Conservation (phyloP, 2,888 invertebrate genomes). For the Cryptophagus acutangulus region DNA sequence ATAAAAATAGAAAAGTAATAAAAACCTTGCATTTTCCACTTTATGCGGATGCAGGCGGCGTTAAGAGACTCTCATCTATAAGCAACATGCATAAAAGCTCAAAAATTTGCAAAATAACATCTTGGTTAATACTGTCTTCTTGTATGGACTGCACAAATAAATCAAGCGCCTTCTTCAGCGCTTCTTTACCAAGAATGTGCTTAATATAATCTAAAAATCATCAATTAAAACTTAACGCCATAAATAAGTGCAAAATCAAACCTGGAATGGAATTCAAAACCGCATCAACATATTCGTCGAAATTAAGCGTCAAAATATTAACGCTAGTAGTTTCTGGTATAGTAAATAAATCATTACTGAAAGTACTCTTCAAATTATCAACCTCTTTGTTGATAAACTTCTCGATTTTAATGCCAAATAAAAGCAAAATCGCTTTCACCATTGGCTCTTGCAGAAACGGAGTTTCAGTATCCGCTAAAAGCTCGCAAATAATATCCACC, state of each 20-base stretch:
- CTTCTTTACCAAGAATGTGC: slow-evolving; percentile 44
- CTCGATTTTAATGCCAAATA: slow-evolving; percentile 48
- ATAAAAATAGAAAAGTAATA: too few relatives aligned
- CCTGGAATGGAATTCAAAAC: slow-evolving; percentile 38
- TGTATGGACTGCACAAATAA: slow-evolving; percentile 48
- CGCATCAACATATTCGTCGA: slow-evolving; percentile 36
- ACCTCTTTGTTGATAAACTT: slow-evolving; percentile 27
- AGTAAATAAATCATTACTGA: slow-evolving; percentile 29
- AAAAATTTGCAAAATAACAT: slow-evolving; percentile 49
- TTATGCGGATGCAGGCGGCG: slow-evolving; percentile 34
- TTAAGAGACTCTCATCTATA: slow-evolving; percentile 37
- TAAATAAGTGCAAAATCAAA: slow-evolving; percentile 22
- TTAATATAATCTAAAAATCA: slow-evolving; percentile 37
- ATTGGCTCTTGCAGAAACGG: slow-evolving; percentile 50
- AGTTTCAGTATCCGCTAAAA: slow-evolving; percentile 49
- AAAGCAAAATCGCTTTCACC: slow-evolving; percentile 47
- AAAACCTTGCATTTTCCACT: too few relatives aligned
- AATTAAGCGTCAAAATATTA: slow-evolving; percentile 35
- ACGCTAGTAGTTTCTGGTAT: slow-evolving; percentile 29
- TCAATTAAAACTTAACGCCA: slow-evolving; percentile 7
- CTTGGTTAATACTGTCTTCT: slow-evolving; percentile 49
- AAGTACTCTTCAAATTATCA: slow-evolving; percentile 31
- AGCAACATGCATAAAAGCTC: slow-evolving; percentile 42
- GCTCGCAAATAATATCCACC: slow-evolving; percentile 50
- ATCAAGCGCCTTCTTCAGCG: slow-evolving; percentile 38